Evolutionary conservation across 2,888 invertebrate species (phyloP).

Genomic region (Clusia tigrina): DNA sequence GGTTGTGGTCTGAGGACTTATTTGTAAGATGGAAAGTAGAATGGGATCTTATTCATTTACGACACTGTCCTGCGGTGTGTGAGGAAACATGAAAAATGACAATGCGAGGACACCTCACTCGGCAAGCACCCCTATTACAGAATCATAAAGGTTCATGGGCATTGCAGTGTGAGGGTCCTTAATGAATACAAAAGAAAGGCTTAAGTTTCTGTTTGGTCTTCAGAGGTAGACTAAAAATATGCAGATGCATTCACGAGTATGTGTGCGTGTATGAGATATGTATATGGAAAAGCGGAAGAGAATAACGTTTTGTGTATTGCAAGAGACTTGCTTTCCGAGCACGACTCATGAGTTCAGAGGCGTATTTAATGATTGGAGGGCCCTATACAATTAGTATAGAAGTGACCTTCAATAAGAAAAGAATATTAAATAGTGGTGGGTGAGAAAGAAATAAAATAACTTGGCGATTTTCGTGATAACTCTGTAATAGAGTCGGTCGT

Average conservation of each 20-base stretch:
- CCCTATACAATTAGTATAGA: too few relatives aligned
- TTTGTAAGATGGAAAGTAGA: background rate
- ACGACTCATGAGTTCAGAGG: too few relatives aligned
- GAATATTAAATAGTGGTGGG: too few relatives aligned
- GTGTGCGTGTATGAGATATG: constrained; percentile 6
- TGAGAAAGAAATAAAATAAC: too few relatives aligned
- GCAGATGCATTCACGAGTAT: constrained; percentile 35
- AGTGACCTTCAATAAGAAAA: too few relatives aligned
- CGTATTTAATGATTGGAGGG: too few relatives aligned
- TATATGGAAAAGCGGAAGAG: background rate
- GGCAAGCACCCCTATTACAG: constrained; percentile 36
- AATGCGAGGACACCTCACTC: constrained; percentile 48
- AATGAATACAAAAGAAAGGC: constrained; percentile 57
- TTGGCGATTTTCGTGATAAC: too few relatives aligned
- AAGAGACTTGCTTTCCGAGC: constrained; percentile 48
- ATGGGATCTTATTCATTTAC: background rate
- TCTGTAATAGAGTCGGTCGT: too few relatives aligned
- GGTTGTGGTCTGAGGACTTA: background rate
- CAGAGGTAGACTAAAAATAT: constrained; percentile 53
- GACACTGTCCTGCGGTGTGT: constrained; percentile 20
- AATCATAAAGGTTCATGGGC: constrained; percentile 56
- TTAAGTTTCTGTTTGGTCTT: constrained; percentile 62
- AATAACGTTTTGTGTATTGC: constrained; percentile 14
- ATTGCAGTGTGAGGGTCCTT: constrained; percentile 55
- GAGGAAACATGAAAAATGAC: constrained; percentile 37